Percentiles rank a stretch among this genome's conserved stretches.
Evolutionary conservation across 2,888 invertebrate species (phyloP).

Genomic region (Folsomia candida): DNA sequence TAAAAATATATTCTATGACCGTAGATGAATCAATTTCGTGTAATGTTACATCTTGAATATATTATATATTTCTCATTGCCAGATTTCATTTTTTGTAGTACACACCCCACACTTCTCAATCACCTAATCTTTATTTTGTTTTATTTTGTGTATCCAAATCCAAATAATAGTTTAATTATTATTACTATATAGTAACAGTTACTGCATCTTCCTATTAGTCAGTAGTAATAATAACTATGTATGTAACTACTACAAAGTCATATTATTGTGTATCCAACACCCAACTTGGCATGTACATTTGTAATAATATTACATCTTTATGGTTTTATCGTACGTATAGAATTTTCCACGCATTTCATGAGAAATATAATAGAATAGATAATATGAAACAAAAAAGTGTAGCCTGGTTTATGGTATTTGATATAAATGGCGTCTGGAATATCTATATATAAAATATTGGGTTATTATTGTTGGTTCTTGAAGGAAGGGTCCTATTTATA

Average conservation of each 20-base stretch:
- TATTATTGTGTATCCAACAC: too few relatives aligned
- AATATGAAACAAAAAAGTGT: neutral
- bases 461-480: neutral
- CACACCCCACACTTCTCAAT: neutral
- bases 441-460: too few relatives aligned
- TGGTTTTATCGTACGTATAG: too few relatives aligned
- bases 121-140: slow-evolving; percentile 2
- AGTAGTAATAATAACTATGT: neutral
- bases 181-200: too few relatives aligned
- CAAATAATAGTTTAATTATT: neutral
- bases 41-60: neutral
- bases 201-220: slow-evolving; percentile 5
- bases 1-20: neutral
- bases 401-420: neutral
- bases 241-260: neutral
- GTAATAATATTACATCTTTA: too few relatives aligned
- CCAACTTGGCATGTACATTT: too few relatives aligned
- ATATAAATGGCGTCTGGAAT: neutral
- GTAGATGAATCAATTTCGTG: neutral
- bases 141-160: slow-evolving; percentile 3
- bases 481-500: slow-evolving; percentile 6
- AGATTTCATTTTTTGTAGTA: slow-evolving; percentile 2
- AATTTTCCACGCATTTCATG: neutral
- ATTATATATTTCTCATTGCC: neutral
- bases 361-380: neutral